phyloP scores from a whole-genome alignment of 2,797 vertebrate species.

The Gymnoscopelus braueri region DNA sequence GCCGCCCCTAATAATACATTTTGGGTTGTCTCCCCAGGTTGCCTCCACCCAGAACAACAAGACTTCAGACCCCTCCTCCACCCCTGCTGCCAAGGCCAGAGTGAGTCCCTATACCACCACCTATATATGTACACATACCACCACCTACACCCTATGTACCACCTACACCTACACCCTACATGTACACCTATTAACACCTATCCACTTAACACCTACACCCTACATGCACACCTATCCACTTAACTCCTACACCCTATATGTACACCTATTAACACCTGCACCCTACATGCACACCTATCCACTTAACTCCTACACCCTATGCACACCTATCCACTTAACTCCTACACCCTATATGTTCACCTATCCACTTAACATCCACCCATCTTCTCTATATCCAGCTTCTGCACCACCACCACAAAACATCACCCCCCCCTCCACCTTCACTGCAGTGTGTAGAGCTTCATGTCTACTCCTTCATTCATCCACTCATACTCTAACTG shows the following conservation, averaged over 20 bases:
- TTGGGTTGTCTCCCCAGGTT: conserved; percentile 77
- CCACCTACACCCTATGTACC: conserved; percentile 14
- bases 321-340: too few species aligned
- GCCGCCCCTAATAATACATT: too few species aligned
- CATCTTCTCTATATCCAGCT: conserved; percentile 30
- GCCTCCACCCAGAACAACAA: conserved; percentile 80
- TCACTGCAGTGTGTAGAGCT: too few species aligned
- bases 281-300: conserved; percentile 39
- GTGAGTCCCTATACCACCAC: conserved; percentile 80
- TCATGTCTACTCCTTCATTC: too few species aligned
- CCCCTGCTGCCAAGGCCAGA: conserved; percentile 79
- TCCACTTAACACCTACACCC: too few species aligned
- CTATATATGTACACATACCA: too few species aligned
- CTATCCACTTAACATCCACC: not conserved
- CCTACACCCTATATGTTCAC: too few species aligned
- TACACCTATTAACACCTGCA: too few species aligned
- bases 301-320: conserved; percentile 19
- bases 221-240: conserved; percentile 39
- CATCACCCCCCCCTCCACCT: too few species aligned
- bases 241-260: conserved; percentile 19
- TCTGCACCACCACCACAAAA: conserved; percentile 1
- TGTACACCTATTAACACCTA: conserved; percentile 15
- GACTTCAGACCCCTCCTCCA: conserved; percentile 76
- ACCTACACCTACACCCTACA: conserved; percentile 39
- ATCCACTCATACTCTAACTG: too few species aligned